Evolutionary conservation across 2,888 invertebrate species (phyloP), one percentile per base, ranked within the genome.

Genomic region (Oxytorus armatus): DNA sequence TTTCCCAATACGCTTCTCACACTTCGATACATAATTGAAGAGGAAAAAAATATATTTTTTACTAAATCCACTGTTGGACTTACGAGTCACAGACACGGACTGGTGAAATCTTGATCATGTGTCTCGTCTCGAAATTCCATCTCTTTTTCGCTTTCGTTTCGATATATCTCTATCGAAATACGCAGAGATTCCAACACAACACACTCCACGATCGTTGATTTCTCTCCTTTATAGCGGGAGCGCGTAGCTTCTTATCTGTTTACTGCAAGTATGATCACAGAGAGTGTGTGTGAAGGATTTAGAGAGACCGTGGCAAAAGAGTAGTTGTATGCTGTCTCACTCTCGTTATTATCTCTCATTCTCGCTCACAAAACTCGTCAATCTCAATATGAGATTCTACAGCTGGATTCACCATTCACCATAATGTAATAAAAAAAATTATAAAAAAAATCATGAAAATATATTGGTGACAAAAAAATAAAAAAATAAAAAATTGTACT

Each of bases 11-110:
- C 61, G 5, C 14, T 55, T 77, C 74, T 75, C 18, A 80, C 25
- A 66, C 66, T 84, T 61, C 80, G 74, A 76, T 84, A 85, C 86
- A 86, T 87, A 79, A 77, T 33, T 29, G 3, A 53, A 21, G 1
- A 4, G 23, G 0, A 23, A 14, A 14, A 16, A 1, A 18, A 7
- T 3, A 1, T n/a, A 3, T 29, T 57, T 0, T 47, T 44, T 53
- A 21, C 21, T 14, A 1, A 29, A 44, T 44, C n/a, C 29, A 49
- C 36, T 44, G 59, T 36, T 70, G 18, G 49, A n/a, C 14, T 53
- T 18, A 25, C 66, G 51, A 70, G 59, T 25, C 47, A 61, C 25
- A 7, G 51, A 59, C 42, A 63, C 42, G 55, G 8, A 79, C 82
- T 82, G 81, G 49, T 3, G 47, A 75, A 57, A 57, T 69, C 65